phyloP scores from a whole-genome alignment of 2,113 vertebrate genomes.

The Helogale parvula region DNA sequence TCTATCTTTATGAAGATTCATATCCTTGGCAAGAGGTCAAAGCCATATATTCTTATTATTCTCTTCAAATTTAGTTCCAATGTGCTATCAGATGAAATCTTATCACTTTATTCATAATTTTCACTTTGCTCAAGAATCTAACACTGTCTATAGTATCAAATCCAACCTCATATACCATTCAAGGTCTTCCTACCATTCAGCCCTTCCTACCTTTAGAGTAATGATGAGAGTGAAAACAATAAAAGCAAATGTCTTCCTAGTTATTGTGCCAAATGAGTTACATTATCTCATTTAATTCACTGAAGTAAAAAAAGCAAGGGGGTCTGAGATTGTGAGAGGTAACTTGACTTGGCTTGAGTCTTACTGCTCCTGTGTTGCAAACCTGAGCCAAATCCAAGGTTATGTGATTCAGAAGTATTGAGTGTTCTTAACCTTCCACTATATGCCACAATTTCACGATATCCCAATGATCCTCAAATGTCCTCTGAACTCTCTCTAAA shows the following conservation, averaged over 20 bases:
- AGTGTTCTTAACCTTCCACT: neutral
- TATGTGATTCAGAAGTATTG: neutral
- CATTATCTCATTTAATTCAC: neutral
- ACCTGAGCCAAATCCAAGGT: neutral
- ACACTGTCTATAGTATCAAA: neutral
- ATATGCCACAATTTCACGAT: neutral
- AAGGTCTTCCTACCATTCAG: neutral
- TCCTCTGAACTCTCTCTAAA: neutral
- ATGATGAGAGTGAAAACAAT: neutral
- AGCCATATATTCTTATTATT: neutral
- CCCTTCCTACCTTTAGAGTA: neutral
- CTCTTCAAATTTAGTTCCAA: neutral
- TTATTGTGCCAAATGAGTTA: neutral
- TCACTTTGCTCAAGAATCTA: neutral
- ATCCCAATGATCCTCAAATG: neutral
- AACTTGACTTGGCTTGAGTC: neutral
- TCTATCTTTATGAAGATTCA: neutral
- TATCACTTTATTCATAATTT: neutral
- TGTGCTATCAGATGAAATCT: neutral
- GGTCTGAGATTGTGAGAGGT: neutral
- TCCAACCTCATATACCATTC: neutral
- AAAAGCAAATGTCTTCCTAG: neutral
- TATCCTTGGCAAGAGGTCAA: neutral
- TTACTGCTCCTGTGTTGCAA: neutral
- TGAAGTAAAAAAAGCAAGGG: neutral